Evolutionary conservation across 2,797 vertebrate species (phyloP), one percentile per base, ranked within the genome.

Genomic region (Anisognathus igniventris): DNA sequence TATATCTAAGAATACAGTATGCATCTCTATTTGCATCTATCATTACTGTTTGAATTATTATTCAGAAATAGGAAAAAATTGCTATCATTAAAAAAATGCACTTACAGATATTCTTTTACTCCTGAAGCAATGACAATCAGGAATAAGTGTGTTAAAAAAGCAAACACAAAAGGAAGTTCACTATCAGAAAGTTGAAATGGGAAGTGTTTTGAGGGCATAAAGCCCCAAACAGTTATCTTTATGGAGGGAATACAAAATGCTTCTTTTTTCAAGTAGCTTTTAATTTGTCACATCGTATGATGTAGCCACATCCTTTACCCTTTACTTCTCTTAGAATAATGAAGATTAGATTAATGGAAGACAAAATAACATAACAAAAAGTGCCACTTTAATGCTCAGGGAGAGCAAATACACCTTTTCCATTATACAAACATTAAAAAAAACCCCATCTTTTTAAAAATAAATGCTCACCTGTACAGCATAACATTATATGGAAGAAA

Each of bases 401-500:
- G 31, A 57, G 14, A 1, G 1, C 20, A 68, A 77, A 61, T 30
- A 30, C 2, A 56, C 9, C 22, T 72, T 44, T 60, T 51, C 31
- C 60, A 35, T 35, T 35, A 35, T 35, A 35, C 35, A 35, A 35
- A 35, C 35, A 35, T 35, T 35, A 35, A 35, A 35, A 35, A 35
- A 35, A 35, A 35, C 35, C 35, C 35, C 35, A 35, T 35, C 35
- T 35, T 81, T 58, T 33, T 5, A 3, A 44, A 87, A 62, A 47
- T 3, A 74, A 93, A 78, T 23, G 33, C 96, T 95, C 97, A 99
- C 98, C 99, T 99, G 97, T 99, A 99, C 7, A 99, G 98, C 99
- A 99, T 99, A 92, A 99, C 99, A 77, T 99, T 99, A 96, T 99
- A 99, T 5, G 99, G 99, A 91, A 99, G 98, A 96, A 99, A 99